Base-by-base conservation (phyloP, 2,113 vertebrate species). In the Australoheros scitulus region DNA sequence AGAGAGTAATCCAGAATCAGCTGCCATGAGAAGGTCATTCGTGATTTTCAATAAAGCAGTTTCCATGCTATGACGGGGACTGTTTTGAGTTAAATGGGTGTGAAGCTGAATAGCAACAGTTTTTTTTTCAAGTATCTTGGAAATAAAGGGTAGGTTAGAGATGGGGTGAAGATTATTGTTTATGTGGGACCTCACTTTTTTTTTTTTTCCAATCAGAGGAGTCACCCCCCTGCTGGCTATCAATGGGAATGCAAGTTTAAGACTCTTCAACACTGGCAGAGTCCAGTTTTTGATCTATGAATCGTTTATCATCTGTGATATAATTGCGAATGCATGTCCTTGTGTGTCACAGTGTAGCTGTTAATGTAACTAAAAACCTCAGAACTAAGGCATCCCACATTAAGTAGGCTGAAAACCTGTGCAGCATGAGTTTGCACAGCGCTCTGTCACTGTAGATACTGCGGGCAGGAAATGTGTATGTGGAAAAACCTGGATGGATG, bases 401-500 rank as follows among this genome's bases (percentile, higher is more conserved):
- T 17, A 72, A 57, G 18, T 8, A 32, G 55, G 7, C 18, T 72
- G 7, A 61, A 61, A 68, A 58, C 8, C 13, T 36, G 34, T 41
- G 26, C 32, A 17, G 57, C 38, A 0, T 20, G 6, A 2, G 1
- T 70, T 59, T 10, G 2, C 43, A 18, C 34, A 43, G 34, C 10
- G 20, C 34, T 47, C 22, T 78, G 11, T 77, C 43, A 26, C 24
- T 63, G 75, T 9, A 11, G 57, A 61, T 41, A 55, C 68, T 81
- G 84, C 58, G 55, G 83, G 58, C 79, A 80, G 89, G 64, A 86
- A 77, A 65, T 26, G 65, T 72, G 61, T 18, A 1, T 22, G 38
- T 43, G 55, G 58, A 61, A 74, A 36, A 85, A 26, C 55, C 78
- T 74, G 76, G 86, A 90, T 90, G 89, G 83, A 92, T 91, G 84